These are phyloP conservation scores for Tinea semifulvella DNA, from an alignment of 2,888 invertebrate species.

Conservation along the genomic window DNA sequence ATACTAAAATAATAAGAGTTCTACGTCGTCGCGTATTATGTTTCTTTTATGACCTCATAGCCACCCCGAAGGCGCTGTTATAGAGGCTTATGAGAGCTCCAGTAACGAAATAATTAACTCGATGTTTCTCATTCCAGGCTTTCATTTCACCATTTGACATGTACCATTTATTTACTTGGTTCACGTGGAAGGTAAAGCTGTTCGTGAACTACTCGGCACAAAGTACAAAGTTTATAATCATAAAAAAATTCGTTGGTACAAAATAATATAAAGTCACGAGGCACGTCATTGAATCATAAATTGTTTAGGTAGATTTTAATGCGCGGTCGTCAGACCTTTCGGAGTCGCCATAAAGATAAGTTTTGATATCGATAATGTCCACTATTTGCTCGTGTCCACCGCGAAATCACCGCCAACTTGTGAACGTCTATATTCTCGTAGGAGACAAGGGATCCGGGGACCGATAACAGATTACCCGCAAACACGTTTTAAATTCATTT, in stretches of 20 bases:
- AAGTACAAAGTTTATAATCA: not conserved
- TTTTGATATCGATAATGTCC: constrained; percentile 11
- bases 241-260: not conserved
- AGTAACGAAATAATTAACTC: constrained; percentile 63
- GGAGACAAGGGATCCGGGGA: constrained; percentile 51
- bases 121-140: constrained; percentile 35
- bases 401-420: constrained; percentile 4
- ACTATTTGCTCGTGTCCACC: constrained; percentile 5
- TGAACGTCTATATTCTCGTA: constrained; percentile 57
- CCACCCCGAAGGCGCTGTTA: constrained; percentile 57
- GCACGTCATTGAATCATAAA: constrained; percentile 5
- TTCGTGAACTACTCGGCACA: not conserved
- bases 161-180: not conserved
- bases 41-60: constrained; percentile 56
- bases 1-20: constrained; percentile 66
- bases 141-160: not conserved
- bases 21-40: constrained; percentile 61
- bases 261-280: not conserved
- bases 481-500: constrained; percentile 68
- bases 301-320: constrained; percentile 5
- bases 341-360: constrained; percentile 10
- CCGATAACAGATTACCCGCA: constrained; percentile 68
- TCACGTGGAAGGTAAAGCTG: not conserved
- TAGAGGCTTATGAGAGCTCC: constrained; percentile 60
- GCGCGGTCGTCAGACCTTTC: constrained; percentile 2